A percentile compares a stretch with the other conserved stretches of the same genome.
phyloP scores from a whole-genome alignment of 2,888 invertebrate species.

The Timema podura region DNA sequence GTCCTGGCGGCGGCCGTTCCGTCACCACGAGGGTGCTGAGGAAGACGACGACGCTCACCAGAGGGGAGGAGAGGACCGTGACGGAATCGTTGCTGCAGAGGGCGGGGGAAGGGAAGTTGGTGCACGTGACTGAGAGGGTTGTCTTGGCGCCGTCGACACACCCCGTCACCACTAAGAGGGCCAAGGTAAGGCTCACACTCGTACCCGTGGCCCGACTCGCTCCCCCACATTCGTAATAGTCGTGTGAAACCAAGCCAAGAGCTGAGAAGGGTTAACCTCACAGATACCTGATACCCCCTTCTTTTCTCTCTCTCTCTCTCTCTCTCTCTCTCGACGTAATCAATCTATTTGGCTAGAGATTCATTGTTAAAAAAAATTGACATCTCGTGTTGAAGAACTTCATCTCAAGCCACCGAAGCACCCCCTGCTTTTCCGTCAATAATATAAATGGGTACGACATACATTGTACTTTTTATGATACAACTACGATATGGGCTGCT shows the following conservation, averaged over 20 bases:
- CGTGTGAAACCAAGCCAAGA: neutral
- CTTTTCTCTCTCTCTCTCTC: neutral
- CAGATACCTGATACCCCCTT: neutral
- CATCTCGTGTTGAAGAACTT: too few relatives aligned
- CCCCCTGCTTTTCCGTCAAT: too few relatives aligned
- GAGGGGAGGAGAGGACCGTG: conserved; percentile 76
- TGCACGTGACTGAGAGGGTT: conserved; percentile 34
- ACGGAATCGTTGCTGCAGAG: conserved; percentile 51
- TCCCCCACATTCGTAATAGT: neutral
- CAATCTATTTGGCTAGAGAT: too few relatives aligned
- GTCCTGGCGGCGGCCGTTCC: conserved; percentile 72
- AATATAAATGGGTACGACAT: too few relatives aligned
- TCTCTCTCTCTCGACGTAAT: too few relatives aligned
- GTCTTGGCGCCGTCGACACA: conserved; percentile 19
- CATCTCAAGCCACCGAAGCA: too few relatives aligned
- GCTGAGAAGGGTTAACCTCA: neutral
- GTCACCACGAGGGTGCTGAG: conserved; percentile 83
- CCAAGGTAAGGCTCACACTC: conserved; percentile 58
- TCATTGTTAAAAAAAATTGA: too few relatives aligned
- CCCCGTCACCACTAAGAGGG: conserved; percentile 58
- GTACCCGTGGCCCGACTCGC: neutral
- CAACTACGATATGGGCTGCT: too few relatives aligned
- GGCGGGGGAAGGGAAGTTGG: conserved; percentile 20
- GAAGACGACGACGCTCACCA: conserved; percentile 82
- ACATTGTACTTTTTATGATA: too few relatives aligned